Base-by-base conservation (phyloP, 2,888 invertebrate species). In the Acleris emargana region DNA sequence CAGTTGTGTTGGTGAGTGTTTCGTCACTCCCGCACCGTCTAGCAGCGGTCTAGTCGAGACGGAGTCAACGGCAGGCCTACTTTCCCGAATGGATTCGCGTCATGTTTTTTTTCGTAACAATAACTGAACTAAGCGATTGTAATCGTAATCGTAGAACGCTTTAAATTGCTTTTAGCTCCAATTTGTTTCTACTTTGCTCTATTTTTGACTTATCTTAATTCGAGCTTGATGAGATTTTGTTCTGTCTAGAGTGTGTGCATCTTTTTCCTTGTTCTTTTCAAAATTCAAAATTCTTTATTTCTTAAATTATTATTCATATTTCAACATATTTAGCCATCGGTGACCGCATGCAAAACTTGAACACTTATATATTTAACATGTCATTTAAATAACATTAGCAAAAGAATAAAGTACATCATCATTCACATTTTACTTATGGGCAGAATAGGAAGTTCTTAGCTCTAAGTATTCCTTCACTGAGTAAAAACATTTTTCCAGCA, bases 61-160 rank as follows among this genome's bases (percentile, higher is more conserved):
- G 71, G 76, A 88, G 85, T 83, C 86, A 84, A 81, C 81, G 87
- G 76, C 88, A 87, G 84, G 81, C 86, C 89, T 80, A 90, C 91
- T 91, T 91, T 91, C 89, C 73, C 82, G 82, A 78, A 73, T 80
- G 72, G 75, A 79, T 75, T 78, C 76, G 74, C 77, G 81, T 82
- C 83, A 75, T 82, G 81, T 82, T 77, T 80, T 82, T 88, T 88
- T 89, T 78, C 81, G 80, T 83, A 83, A 82, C 78, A 77, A 80
- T 86, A 81, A 88, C 86, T 80, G 84, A 79, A 81, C 81, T 78
- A 77, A 75, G 77, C 76, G 74, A 85, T 86, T 84, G 84, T 87
- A 83, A 82, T 86, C 81, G 77, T 71, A 73, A 72, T 71, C 80
- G 79, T 79, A 72, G 74, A 79, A 79, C 76, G 79, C 78, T 82